Evolutionary conservation across 1,140 invertebrate genomes (phyloP), one percentile per base, ranked within the genome.

Genomic region (Zaprionus africanus): DNA sequence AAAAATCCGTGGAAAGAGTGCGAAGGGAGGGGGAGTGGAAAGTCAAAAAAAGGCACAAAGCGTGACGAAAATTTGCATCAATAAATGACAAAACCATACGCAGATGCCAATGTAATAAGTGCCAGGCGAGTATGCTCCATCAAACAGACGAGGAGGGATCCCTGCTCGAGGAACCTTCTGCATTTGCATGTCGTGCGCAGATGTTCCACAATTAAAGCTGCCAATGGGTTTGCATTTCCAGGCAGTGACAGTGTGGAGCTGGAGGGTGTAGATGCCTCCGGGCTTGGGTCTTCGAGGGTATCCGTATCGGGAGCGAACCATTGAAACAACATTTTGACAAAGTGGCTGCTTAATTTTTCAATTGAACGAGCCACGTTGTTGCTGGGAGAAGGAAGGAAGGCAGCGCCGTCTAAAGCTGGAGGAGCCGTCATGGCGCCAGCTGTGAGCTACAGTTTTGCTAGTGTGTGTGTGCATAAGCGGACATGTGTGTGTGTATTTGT

Each of bases 311-410:
- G 22, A 22, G 19, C 46, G 15, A 73, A 67, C 66, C 80, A 88
- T 84, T 87, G 84, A 87, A 79, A 76, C 78, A 79, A 78, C 81
- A 84, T 87, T 87, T 87, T 87, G 84, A 90, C 75, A 84, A 88
- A 88, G 84, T 88, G 84, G 74, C 84, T 90, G 84, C 85, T 88
- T 88, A 88, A 88, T 90, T 88, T 87, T 88, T 90, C 85, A 88
- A 88, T 90, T 84, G 85, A 78, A 67, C 60, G 43, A 78, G 61
- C 67, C n/a, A 56, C 36, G 36, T 38, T 62, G 46, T 26, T 51
- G 38, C 36, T 43, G 68, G 53, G 24, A 60, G 62, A 53, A 58
- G 65, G 62, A 53, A 58, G 65, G 58, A 61, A 61, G n/a, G 58
- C 9, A 46, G 41, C 41, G 17, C 6, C 41, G 7, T 46, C 41